phyloP scores from a whole-genome alignment of 2,888 invertebrate species.

The Aleiodes leptofemur region DNA sequence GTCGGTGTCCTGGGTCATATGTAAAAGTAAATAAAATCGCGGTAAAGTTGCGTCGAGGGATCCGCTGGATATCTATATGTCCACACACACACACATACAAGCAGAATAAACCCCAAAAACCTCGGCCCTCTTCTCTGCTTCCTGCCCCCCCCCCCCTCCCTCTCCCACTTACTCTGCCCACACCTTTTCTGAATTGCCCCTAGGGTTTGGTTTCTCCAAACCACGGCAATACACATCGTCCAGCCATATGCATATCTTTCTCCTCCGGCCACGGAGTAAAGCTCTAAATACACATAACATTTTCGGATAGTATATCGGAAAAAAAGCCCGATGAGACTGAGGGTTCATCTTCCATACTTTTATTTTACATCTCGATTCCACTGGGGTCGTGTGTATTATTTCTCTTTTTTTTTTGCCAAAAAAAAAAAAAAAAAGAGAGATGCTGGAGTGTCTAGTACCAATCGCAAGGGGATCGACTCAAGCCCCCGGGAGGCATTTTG shows the following conservation, averaged over 20 bases:
- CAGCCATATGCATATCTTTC: constrained; percentile 29
- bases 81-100: no score
- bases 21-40: constrained; percentile 72
- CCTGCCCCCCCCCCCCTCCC: constrained; percentile 24
- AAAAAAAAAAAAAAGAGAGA: neutral
- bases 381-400: constrained; percentile 23
- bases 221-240: constrained; percentile 11
- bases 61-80: constrained; percentile 52
- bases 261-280: neutral
- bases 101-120: constrained; percentile 25
- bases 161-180: constrained; percentile 2
- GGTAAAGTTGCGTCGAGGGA: constrained; percentile 70
- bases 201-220: constrained; percentile 20
- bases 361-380: constrained; percentile 36
- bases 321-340: constrained; percentile 20
- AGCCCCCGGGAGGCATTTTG: constrained; percentile 18
- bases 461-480: neutral
- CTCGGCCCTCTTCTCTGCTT: constrained; percentile 14
- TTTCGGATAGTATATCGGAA: constrained; percentile 21
- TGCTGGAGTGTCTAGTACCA: constrained; percentile 4
- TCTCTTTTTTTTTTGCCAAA: neutral
- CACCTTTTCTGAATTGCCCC: constrained; percentile 30
- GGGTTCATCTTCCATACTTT: constrained; percentile 31
- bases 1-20: constrained; percentile 62
- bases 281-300: constrained; percentile 11